Base-by-base conservation (phyloP, 2,113 vertebrate genomes). In the Pelusios castaneus region DNA sequence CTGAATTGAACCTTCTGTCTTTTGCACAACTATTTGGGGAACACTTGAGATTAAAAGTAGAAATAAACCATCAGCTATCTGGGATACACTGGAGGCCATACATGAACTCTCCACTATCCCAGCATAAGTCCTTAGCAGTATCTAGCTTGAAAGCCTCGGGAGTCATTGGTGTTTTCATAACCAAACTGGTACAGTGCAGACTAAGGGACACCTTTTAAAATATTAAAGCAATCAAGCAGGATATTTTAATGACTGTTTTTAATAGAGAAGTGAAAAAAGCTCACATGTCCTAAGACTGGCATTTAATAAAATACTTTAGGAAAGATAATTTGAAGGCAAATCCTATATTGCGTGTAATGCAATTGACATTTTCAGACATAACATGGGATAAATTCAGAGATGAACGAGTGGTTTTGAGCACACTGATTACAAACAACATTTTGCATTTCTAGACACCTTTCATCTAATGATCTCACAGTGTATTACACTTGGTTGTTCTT, bases 331-430 rank as follows among this genome's bases (percentile, higher is more conserved):
- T 54, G 19, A 10, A 34, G 86, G 8, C 0, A 21, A 82, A 4
- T 5, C 60, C 51, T 19, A 5, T 27, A 47, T 45, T 1, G 0
- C 0, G 21, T 21, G 6, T 0, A 0, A n/a, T 47, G 34, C 58
- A 49, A 2, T 2, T 24, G 34, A 63, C 73, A 24, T 19, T 2
- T 2, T 0, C 22, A 49, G 45, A 84, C 56, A 84, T 16, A 56
- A 47, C 4, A 67, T 5, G 31, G 60, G 60, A 1, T 0, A 2
- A 47, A 55, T 25, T 9, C 0, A 0, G 55, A 54, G 60, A 0
- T 25, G 38, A 34, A 73, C 78, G 31, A 88, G 80, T n/a, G n/a
- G 43, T 1, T 70, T 29, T 1, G 84, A 86, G 77, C 8, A 24
- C 34, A 0, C 75, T 47, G 38, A 89, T 80, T 13, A 43, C 75